A percentile compares a stretch with the other conserved stretches of the same genome.
phyloP scores from a whole-genome alignment of 1,140 invertebrate genomes.

The Sminthurides bifidus region DNA sequence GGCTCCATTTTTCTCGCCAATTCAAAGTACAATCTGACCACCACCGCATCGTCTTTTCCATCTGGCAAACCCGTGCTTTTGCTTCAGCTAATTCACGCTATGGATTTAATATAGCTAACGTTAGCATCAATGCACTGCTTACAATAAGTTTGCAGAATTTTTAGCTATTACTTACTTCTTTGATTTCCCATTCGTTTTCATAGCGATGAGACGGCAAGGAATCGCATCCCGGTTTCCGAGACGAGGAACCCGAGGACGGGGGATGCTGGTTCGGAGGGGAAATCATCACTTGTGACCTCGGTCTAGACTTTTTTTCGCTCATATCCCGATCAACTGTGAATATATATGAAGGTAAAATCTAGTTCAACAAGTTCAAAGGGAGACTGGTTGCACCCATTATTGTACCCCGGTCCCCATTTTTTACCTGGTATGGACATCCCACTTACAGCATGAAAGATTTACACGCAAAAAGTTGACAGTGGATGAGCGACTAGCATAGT shows the following conservation, averaged over 20 bases:
- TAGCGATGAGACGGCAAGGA: constrained; percentile 30
- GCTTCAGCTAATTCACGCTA: constrained; percentile 79
- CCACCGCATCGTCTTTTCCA: constrained; percentile 99
- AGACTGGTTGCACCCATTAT: too few species aligned
- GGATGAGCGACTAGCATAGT: too few species aligned
- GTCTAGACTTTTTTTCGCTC: constrained; percentile 21
- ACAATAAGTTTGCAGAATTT: too few species aligned
- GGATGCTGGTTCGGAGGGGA: constrained; percentile 10
- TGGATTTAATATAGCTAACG: too few species aligned
- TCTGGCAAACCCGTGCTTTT: constrained; percentile 77
- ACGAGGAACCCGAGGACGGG: constrained; percentile 3
- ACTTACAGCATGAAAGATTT: too few species aligned
- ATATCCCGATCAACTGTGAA: too few species aligned
- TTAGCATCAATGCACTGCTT: too few species aligned
- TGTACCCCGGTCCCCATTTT: too few species aligned
- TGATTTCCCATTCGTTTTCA: constrained; percentile 37
- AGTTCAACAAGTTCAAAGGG: too few species aligned
- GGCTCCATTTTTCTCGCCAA: constrained; percentile 93
- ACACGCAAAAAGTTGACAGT: too few species aligned
- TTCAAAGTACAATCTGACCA: constrained; percentile 87
- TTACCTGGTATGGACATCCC: too few species aligned
- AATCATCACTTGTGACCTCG: constrained; percentile 29
- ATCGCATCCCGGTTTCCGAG: constrained; percentile 21
- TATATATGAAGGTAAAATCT: too few species aligned
- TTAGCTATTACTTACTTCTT: constrained; percentile 33